Evolutionary conservation across 1,140 invertebrate genomes (phyloP), one percentile per base, ranked within the genome.

Genomic region (Aporrectodea caliginosa): DNA sequence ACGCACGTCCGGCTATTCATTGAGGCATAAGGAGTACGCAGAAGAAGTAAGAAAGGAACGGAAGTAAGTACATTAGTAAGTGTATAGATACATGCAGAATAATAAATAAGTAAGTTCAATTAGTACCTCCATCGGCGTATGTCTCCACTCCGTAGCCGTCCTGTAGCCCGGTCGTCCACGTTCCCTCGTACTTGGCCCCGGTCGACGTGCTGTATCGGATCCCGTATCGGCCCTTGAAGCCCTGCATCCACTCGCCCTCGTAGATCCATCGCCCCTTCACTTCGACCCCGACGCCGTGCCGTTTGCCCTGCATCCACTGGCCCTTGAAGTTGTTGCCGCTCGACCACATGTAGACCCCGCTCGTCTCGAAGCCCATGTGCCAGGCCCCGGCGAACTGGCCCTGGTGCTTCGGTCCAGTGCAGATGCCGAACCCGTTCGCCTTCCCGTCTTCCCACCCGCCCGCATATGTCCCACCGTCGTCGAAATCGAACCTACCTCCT

Each of bases 111-210:
- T n/a, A n/a, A n/a, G n/a, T n/a, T n/a, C n/a, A n/a, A n/a, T n/a
- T n/a, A n/a, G n/a, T n/a, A 98, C 98, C 98, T 87, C 96, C 96
- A 90, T 99, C 98, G 35, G 97, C 97, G 86, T 99, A 99, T 69
- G 97, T 98, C 90, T 99, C 98, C 16, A 96, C 98, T 78, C 98
- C 98, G 89, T 99, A 99, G 77, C 98, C 98, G 89, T 99, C 98
- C 88, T 99, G 98, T 68, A 99, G 91, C 76, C 98, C 98, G 84
- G 94, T 96, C 74, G 97, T 96, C 98, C 98, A 99, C 69, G 98
- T 99, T 82, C 98, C 98, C 89, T 99, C 96, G 90, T 99, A 99
- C 87, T 97, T 96, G 83, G 98, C 98, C 68, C 93, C 95, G 79
- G 96, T 97, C 69, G 95, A 94, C 27, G 94, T 93, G 83, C 95